Conservation (phyloP, 2,113 vertebrate species). For the Bettongia penicillata region DNA sequence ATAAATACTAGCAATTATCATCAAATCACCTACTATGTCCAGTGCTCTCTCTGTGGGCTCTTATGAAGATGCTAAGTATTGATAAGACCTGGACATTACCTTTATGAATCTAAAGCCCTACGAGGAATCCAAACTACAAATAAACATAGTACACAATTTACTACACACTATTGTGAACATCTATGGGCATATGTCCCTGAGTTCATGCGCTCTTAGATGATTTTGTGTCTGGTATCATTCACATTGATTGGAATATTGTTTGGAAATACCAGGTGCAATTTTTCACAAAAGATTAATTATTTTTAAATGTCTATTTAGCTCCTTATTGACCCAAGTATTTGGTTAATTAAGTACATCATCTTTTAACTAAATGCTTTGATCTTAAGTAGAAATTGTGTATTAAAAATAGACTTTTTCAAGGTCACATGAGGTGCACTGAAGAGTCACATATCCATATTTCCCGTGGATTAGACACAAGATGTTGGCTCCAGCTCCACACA, state of each 20-base stretch:
- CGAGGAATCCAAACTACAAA: background rate
- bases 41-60: background rate
- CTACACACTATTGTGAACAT: background rate
- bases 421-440: background rate
- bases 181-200: background rate
- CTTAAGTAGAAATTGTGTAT: background rate
- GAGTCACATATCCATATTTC: background rate
- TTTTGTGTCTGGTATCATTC: background rate
- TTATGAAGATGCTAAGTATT: background rate
- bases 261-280: background rate
- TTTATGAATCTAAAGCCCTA: background rate
- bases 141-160: background rate
- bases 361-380: background rate
- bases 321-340: background rate
- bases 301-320: background rate
- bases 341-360: background rate
- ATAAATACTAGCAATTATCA: background rate
- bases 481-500: background rate
- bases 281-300: background rate
- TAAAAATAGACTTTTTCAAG: background rate
- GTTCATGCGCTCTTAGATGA: background rate
- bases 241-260: background rate
- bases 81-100: background rate
- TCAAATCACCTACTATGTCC: background rate
- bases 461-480: background rate